Base-by-base conservation (phyloP, 2,888 invertebrate genomes). In the Chrysina gloriosa region DNA sequence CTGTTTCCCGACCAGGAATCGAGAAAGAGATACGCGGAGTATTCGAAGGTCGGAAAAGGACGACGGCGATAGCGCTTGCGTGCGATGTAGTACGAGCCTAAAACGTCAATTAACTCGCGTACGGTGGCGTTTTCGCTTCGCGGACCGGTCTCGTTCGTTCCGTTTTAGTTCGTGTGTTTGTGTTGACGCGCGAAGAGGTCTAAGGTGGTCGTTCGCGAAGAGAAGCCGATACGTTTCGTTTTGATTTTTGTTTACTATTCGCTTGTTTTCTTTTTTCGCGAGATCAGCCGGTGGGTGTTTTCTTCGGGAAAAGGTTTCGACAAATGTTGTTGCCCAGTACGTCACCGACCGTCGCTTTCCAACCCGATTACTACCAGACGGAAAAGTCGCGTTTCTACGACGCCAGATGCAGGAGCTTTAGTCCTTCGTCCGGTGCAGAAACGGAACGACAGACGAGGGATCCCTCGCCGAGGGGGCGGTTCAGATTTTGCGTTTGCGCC, bases 401-500 rank as follows among this genome's bases (percentile, higher is more conserved):
- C 19, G 75, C 80, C 45, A 81, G 79, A 75, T 80, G 80, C 25
- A 74, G 74, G 48, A 70, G 64, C 71, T 71, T 70, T 31, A 78
- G 75, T 71, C 74, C 76, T 7, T 70, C 71, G 23, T 76, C 50
- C 11, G 2, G 14, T 9, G 6, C 27, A 16, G 14, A 11, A 7
- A 11, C 27, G 14, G 27, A 16, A 0, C 19, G 50, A 14, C 52
- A 63, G 9, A 16, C 47, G n/a, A 72, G 73, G 61, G 77, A 77
- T 56, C 68, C 74, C 6, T 73, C 74, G 3, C 75, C 75, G 11
- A 75, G 78, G 67, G 77, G 74, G 21, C 76, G 78, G 72, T 82
- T 82, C 70, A 74, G 79, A 68, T 79, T 83, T 75, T 83, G 82
- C 72, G 80, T 80, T 45, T 82, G 83, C 67, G 80, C 81, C 6